Evolutionary conservation across 2,113 vertebrate species (phyloP).

Genomic region (Podarcis raffonei): DNA sequence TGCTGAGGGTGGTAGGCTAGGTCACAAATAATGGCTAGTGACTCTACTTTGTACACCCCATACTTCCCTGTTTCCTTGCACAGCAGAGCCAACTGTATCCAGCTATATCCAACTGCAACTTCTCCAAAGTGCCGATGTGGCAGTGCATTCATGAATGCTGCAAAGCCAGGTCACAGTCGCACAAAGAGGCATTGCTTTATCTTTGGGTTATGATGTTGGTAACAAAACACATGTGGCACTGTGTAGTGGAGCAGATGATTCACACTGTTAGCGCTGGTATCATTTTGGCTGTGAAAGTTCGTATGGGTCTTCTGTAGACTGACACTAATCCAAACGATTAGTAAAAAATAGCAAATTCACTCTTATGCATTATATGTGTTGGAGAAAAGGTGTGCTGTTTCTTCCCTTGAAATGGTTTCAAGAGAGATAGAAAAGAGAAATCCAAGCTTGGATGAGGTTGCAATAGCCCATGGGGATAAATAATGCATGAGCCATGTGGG

Average conservation of each 20-base stretch:
- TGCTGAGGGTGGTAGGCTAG: background rate
- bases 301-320: constrained; percentile 20
- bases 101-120: background rate
- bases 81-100: background rate
- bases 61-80: background rate
- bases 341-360: constrained; percentile 3
- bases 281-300: constrained; percentile 5
- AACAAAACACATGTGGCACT: background rate
- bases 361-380: constrained; percentile 19
- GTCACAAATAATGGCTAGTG: background rate
- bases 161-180: no score
- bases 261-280: background rate
- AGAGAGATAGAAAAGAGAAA: constrained; percentile 3
- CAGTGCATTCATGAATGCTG: background rate
- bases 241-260: background rate
- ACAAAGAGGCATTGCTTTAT: background rate
- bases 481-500: background rate
- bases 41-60: background rate
- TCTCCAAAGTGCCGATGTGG: background rate
- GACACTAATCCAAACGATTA: constrained; percentile 23
- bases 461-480: background rate
- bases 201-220: background rate
- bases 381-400: background rate
- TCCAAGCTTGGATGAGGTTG: background rate
- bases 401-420: background rate